These are phyloP conservation scores for Crossaster papposus DNA, from an alignment of 53 echinoderm and acorn worm genomes.

Conservation along the genomic window DNA sequence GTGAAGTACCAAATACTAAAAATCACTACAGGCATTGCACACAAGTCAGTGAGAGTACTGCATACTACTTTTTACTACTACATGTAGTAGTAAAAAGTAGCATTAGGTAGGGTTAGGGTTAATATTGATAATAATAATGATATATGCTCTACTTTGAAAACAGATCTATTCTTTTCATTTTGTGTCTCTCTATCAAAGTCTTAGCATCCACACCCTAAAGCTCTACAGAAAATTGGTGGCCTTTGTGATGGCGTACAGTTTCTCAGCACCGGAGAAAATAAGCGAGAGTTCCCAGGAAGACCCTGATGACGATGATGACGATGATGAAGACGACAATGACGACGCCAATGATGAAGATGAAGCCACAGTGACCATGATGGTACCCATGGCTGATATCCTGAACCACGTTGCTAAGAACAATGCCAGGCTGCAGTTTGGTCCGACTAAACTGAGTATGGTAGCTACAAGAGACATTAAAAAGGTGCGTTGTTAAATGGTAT, in stretches of 20 bases:
- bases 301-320: slow-evolving; percentile 45
- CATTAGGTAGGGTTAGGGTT: neutral
- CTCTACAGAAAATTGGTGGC: slow-evolving; percentile 91
- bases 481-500: too few species aligned
- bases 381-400: slow-evolving; percentile 92
- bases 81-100: too few species aligned
- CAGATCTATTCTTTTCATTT: neutral
- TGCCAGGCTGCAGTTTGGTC: slow-evolving; percentile 83
- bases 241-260: slow-evolving; percentile 98
- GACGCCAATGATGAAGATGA: slow-evolving; percentile 55
- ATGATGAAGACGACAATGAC: slow-evolving; percentile 28
- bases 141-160: neutral
- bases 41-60: too few species aligned
- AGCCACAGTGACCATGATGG: slow-evolving; percentile 79
- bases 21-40: too few species aligned
- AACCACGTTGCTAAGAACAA: slow-evolving; percentile 96
- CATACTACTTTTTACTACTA: too few species aligned
- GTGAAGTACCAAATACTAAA: too few species aligned
- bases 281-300: slow-evolving; percentile 7
- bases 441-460: slow-evolving; percentile 84
- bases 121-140: too few species aligned
- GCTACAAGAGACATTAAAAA: slow-evolving; percentile 74
- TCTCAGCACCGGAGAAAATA: slow-evolving; percentile 69
- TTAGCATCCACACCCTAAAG: slow-evolving; percentile 77
- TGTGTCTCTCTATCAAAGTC: slow-evolving; percentile 23